phyloP scores from a whole-genome alignment of 2,113 vertebrate species.

The Callaeas wilsoni region DNA sequence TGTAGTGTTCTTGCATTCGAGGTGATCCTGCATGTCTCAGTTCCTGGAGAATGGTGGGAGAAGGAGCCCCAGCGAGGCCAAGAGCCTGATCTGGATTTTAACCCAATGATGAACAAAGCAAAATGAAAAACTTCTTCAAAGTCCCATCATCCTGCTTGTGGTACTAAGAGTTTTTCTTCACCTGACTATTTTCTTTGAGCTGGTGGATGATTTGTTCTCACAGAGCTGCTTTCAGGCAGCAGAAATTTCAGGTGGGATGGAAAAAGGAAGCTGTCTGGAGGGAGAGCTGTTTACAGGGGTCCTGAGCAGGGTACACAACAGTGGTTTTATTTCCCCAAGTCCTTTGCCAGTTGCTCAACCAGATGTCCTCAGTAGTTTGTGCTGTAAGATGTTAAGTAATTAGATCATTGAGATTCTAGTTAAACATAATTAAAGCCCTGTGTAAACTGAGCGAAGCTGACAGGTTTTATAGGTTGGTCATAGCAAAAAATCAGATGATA shows the following conservation, averaged over 20 bases:
- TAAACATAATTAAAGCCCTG: slow-evolving; percentile 64
- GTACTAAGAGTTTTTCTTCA: background rate
- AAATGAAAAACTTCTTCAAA: background rate
- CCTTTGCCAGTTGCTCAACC: slow-evolving; percentile 41
- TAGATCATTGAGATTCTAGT: slow-evolving; percentile 61
- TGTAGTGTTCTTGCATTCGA: rapidly evolving
- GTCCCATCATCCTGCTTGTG: background rate
- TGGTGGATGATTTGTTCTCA: background rate
- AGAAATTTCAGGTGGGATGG: background rate
- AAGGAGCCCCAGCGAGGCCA: background rate
- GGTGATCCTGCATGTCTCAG: rapidly evolving
- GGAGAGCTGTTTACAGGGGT: background rate
- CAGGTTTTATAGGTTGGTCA: slow-evolving; percentile 65
- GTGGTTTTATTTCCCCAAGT: background rate
- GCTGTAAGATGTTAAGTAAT: slow-evolving; percentile 62
- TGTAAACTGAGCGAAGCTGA: slow-evolving; percentile 63
- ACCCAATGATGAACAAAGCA: background rate
- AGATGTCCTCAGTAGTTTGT: slow-evolving; percentile 57
- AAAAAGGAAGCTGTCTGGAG: background rate
- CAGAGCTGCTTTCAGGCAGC: background rate
- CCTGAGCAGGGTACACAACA: background rate
- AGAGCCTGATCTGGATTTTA: background rate
- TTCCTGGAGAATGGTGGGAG: background rate
- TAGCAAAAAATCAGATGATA: slow-evolving; percentile 56
- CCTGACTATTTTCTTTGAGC: background rate